phyloP scores from a whole-genome alignment of 2,797 vertebrate species.

The Thunnus albacares region DNA sequence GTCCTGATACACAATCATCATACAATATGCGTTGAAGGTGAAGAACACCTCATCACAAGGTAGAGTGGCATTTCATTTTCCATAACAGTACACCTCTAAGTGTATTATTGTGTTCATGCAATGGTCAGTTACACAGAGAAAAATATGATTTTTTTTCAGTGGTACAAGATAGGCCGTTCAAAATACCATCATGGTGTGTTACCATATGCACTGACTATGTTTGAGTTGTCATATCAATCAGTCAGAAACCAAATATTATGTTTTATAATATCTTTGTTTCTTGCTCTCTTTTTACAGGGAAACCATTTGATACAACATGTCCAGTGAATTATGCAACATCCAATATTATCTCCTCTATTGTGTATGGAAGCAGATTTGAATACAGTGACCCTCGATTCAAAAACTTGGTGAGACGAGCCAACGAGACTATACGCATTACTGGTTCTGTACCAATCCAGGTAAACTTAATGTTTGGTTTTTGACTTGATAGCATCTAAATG shows the following conservation, averaged over 20 bases:
- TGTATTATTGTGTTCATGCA: neutral
- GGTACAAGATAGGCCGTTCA: too few relatives aligned
- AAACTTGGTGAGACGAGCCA: slow-evolving; percentile 62
- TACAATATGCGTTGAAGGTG: neutral
- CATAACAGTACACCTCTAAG: too few relatives aligned
- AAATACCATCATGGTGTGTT: too few relatives aligned
- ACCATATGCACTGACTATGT: neutral
- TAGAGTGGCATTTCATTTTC: too few relatives aligned
- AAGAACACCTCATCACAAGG: too few relatives aligned
- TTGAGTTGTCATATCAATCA: neutral
- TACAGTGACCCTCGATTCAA: slow-evolving; percentile 74
- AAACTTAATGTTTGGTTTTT: neutral
- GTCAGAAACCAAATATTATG: neutral
- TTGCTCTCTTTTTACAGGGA: slow-evolving; percentile 46
- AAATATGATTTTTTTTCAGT: too few relatives aligned
- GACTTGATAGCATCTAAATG: neutral
- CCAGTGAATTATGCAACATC: slow-evolving; percentile 73
- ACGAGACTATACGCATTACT: slow-evolving; percentile 23
- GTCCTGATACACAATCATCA: neutral
- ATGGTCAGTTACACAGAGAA: too few relatives aligned
- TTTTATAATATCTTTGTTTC: neutral
- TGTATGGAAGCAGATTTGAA: slow-evolving; percentile 84
- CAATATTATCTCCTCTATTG: slow-evolving; percentile 82
- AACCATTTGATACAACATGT: slow-evolving; percentile 53
- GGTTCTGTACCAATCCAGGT: slow-evolving; percentile 73